These are phyloP conservation scores for Akabosia matsudoensis DNA, from an alignment of 1,140 invertebrate species.

Conservation along the genomic window DNA sequence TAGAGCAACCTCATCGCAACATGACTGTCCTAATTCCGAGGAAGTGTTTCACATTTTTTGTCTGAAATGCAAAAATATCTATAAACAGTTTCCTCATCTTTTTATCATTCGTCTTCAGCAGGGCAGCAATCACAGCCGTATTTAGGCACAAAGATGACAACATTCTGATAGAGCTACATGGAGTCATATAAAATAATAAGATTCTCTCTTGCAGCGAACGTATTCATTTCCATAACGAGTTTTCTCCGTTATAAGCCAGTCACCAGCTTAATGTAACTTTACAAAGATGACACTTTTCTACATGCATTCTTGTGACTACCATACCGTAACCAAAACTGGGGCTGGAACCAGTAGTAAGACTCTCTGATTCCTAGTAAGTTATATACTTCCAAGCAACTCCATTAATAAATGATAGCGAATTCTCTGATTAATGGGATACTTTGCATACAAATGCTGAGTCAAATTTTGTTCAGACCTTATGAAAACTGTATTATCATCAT, in stretches of 20 bases:
- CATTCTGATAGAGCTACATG: too few species aligned
- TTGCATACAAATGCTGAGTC: conserved; percentile 47
- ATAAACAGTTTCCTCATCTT: background rate
- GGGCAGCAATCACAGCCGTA: background rate
- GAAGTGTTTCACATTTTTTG: background rate
- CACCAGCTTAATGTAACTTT: too few species aligned
- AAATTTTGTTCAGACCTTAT: conserved; percentile 29
- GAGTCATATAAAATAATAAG: too few species aligned
- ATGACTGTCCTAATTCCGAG: background rate
- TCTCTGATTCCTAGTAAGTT: background rate
- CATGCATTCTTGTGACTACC: too few species aligned
- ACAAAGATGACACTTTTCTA: too few species aligned
- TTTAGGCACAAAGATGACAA: background rate
- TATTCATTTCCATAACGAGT: too few species aligned
- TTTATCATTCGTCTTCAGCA: background rate
- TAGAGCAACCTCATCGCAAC: background rate
- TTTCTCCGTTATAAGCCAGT: too few species aligned
- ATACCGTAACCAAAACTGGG: background rate
- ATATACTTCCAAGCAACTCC: conserved; percentile 20
- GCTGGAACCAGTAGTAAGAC: background rate
- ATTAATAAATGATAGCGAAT: conserved; percentile 46
- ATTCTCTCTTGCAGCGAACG: too few species aligned
- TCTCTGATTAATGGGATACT: conserved; percentile 43
- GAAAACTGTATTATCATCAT: background rate
- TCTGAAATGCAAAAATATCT: too few species aligned